Conservation (phyloP, 2,888 invertebrate species). For the Cataglyphis albicans region DNA sequence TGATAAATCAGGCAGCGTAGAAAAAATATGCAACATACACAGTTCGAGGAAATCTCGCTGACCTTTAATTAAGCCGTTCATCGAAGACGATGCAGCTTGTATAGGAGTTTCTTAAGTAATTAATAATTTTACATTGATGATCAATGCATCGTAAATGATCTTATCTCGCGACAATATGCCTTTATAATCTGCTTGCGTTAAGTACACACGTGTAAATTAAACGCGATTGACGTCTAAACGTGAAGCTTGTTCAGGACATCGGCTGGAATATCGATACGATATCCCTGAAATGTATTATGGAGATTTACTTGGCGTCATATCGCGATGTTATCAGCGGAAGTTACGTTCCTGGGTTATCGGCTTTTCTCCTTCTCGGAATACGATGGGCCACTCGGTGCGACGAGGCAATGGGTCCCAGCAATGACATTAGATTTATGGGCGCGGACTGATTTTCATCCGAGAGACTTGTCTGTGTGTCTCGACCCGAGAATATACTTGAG, state of each 20-base stretch:
- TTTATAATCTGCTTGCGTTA: not conserved
- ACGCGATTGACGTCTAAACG: not conserved
- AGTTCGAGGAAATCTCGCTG: not conserved
- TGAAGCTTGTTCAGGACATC: not conserved
- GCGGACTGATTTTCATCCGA: constrained; percentile 46
- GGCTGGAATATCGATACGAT: not conserved
- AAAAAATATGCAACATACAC: constrained; percentile 1
- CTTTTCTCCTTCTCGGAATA: constrained; percentile 40
- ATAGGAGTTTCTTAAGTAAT: not conserved
- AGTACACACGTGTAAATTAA: not conserved
- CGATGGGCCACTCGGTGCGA: constrained; percentile 29
- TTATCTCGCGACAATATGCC: constrained; percentile 11
- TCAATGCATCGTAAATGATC: not conserved
- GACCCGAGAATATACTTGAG: constrained; percentile 19
- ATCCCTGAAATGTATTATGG: not conserved
- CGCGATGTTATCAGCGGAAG: constrained; percentile 67
- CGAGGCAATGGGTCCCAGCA: constrained; percentile 8
- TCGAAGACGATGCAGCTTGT: not conserved
- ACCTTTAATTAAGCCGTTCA: constrained; percentile 34
- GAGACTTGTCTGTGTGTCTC: constrained; percentile 16
- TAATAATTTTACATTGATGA: not conserved
- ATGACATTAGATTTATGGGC: constrained; percentile 51
- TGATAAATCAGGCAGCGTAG: constrained; percentile 28
- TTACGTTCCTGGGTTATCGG: constrained; percentile 69
- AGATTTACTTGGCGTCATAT: constrained; percentile 8